phyloP scores from a whole-genome alignment of 2,113 vertebrate genomes.

The Dolichallabes microphthalmus region DNA sequence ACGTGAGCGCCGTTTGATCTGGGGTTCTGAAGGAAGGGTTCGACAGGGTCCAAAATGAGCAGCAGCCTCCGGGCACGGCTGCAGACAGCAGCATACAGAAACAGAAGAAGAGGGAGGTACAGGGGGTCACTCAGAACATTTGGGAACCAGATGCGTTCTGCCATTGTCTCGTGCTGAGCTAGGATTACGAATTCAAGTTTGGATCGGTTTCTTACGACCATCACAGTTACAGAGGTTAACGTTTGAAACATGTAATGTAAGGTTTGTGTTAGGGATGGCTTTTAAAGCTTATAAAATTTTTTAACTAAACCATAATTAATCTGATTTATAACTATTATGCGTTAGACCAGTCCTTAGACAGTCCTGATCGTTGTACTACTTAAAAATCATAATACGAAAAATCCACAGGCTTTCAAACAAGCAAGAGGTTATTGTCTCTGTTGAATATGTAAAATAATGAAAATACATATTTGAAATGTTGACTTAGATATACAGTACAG shows the following conservation, averaged over 20 bases:
- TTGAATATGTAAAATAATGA: too few relatives aligned
- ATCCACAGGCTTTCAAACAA: background rate
- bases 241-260: background rate
- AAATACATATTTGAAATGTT: too few relatives aligned
- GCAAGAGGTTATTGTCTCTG: too few relatives aligned
- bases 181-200: constrained; percentile 32
- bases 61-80: constrained; percentile 61
- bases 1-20: constrained; percentile 61
- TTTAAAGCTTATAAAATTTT: background rate
- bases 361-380: background rate
- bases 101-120: constrained; percentile 58
- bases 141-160: constrained; percentile 75
- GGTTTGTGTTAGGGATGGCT: background rate
- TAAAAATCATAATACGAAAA: too few relatives aligned
- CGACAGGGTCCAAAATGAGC: constrained; percentile 59
- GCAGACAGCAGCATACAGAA: constrained; percentile 56
- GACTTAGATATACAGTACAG: too few relatives aligned
- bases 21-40: constrained; percentile 17
- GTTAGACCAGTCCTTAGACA: background rate
- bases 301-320: background rate
- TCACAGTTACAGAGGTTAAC: background rate
- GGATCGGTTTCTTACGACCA: background rate
- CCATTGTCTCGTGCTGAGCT: constrained; percentile 63
- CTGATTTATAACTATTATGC: background rate
- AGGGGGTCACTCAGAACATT: constrained; percentile 70